phyloP scores from a whole-genome alignment of 2,113 vertebrate species.

The Falco punctatus region DNA sequence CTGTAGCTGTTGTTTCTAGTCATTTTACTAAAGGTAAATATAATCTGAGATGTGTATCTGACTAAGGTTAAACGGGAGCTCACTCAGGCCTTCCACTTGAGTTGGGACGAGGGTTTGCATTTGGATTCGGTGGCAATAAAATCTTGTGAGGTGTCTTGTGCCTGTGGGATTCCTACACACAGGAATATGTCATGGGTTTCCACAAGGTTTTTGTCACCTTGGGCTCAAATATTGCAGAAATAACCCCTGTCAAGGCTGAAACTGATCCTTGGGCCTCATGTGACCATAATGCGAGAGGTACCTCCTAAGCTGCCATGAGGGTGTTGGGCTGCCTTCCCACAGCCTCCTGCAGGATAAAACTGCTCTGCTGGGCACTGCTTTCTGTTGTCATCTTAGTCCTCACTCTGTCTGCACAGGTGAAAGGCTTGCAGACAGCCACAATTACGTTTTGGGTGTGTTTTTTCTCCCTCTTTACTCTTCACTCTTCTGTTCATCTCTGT shows the following conservation, averaged over 20 bases:
- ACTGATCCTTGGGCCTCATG: background rate
- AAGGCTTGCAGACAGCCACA: background rate
- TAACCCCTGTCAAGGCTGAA: background rate
- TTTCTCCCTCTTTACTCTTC: background rate
- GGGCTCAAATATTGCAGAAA: background rate
- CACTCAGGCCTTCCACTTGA: background rate
- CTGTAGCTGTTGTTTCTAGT: background rate
- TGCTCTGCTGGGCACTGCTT: background rate
- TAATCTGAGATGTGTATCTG: background rate
- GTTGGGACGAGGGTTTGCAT: background rate
- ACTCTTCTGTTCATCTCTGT: conserved; percentile 8
- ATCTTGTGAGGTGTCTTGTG: background rate
- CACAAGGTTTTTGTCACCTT: background rate
- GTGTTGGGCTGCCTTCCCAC: fast-evolving
- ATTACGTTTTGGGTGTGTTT: background rate
- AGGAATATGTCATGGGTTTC: background rate
- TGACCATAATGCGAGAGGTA: background rate
- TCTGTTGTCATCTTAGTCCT: background rate
- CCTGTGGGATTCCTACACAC: background rate
- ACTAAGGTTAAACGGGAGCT: background rate
- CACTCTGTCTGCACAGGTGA: background rate
- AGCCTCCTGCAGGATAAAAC: background rate
- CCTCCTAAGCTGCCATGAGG: background rate
- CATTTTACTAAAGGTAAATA: background rate
- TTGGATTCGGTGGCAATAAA: background rate